phyloP scores from a whole-genome alignment of 2,797 vertebrate genomes.

The Lindbergichthys nudifrons region DNA sequence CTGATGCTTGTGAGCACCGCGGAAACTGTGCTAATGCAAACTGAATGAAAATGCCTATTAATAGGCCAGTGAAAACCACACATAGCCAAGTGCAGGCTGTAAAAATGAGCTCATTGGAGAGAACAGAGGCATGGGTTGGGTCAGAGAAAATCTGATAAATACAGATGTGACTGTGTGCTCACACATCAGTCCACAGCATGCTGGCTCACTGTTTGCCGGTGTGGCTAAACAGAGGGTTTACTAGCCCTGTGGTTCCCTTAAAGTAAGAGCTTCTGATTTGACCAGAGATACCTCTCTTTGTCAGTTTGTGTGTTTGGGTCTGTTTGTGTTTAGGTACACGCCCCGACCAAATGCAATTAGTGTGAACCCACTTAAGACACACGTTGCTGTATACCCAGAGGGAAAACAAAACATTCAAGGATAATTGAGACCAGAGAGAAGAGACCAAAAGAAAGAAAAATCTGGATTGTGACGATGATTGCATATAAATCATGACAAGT shows the following conservation, averaged over 20 bases:
- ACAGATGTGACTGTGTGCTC: slow-evolving; percentile 60
- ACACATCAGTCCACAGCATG: slow-evolving; percentile 50
- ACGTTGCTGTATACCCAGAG: slow-evolving; percentile 40
- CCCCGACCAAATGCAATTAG: slow-evolving; percentile 62
- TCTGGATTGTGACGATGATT: slow-evolving; percentile 7
- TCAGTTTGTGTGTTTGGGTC: slow-evolving; percentile 30
- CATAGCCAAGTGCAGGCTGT: slow-evolving; percentile 38
- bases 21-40: slow-evolving; percentile 46
- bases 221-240: slow-evolving; percentile 53
- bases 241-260: slow-evolving; percentile 59
- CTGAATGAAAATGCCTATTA: slow-evolving; percentile 59
- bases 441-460: background rate
- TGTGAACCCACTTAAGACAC: slow-evolving; percentile 56
- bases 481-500: slow-evolving; percentile 4
- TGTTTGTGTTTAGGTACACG: slow-evolving; percentile 47
- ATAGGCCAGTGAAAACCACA: slow-evolving; percentile 48
- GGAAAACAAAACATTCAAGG: slow-evolving; percentile 58
- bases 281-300: slow-evolving; percentile 42
- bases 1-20: slow-evolving; percentile 16
- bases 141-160: slow-evolving; percentile 67
- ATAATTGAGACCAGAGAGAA: slow-evolving; percentile 20
- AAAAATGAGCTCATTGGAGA: slow-evolving; percentile 52
- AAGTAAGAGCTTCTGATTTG: slow-evolving; percentile 62
- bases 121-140: slow-evolving; percentile 42
- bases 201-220: slow-evolving; percentile 42